Conservation (phyloP, 2,888 invertebrate species). For the Caenorhabditis panamensis region DNA sequence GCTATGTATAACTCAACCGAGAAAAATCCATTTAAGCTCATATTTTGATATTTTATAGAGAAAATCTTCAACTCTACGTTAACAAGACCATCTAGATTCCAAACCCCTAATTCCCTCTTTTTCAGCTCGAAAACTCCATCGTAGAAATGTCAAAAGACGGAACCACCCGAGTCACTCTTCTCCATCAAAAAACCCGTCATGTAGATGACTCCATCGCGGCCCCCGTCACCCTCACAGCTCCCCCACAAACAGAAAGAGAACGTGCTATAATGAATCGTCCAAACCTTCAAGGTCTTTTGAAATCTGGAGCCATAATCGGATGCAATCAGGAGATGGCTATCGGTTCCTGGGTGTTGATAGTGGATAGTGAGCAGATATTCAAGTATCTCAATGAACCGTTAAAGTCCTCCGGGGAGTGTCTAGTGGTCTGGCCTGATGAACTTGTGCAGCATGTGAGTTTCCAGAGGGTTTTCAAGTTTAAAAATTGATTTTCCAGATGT, state of each 20-base stretch:
- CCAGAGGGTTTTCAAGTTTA: not conserved
- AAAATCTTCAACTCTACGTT: too few species aligned
- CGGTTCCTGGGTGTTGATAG: constrained; percentile 54
- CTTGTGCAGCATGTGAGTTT: constrained; percentile 81
- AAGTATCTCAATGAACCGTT: constrained; percentile 76
- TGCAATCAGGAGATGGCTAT: constrained; percentile 48
- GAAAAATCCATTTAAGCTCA: too few species aligned
- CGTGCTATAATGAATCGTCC: constrained; percentile 44
- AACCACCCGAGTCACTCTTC: constrained; percentile 61
- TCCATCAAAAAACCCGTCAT: constrained; percentile 43
- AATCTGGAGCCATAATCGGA: constrained; percentile 34
- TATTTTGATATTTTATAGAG: too few species aligned
- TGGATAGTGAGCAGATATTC: constrained; percentile 67
- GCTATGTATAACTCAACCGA: too few species aligned
- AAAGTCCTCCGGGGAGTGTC: constrained; percentile 73
- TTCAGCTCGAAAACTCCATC: constrained; percentile 67
- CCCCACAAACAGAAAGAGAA: constrained; percentile 52
- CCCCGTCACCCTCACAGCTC: constrained; percentile 32
- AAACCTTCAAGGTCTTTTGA: constrained; percentile 31
- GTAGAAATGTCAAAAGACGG: constrained; percentile 72
- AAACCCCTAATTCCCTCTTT: too few species aligned
- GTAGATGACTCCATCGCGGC: constrained; percentile 42
- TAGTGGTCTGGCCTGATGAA: constrained; percentile 95
- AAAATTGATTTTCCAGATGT: constrained; percentile 53
- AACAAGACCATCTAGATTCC: too few species aligned